phyloP scores from a whole-genome alignment of 2,797 vertebrate species.

The Heterohyrax brucei region DNA sequence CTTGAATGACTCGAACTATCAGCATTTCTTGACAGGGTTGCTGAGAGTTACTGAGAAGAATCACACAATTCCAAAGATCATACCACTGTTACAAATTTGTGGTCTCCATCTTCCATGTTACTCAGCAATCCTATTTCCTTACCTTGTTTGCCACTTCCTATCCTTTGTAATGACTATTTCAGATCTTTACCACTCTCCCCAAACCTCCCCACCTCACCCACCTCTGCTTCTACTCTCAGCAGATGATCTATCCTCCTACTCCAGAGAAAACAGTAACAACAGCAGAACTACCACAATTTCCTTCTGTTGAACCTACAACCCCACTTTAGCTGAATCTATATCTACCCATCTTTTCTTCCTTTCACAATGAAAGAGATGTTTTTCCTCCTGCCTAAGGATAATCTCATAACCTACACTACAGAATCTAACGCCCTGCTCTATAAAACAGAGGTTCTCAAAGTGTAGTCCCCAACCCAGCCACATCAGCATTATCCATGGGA shows the following conservation, averaged over 20 bases:
- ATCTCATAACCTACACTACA: neutral
- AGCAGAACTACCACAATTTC: constrained; percentile 50
- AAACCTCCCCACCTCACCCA: neutral
- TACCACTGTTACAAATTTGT: neutral
- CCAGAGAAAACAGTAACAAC: constrained; percentile 47
- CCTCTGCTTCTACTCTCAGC: constrained; percentile 48
- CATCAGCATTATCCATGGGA: neutral
- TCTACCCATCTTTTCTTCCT: constrained; percentile 33
- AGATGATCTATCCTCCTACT: constrained; percentile 38
- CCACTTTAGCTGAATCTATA: neutral
- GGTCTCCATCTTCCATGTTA: constrained; percentile 36
- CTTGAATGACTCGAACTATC: constrained; percentile 69
- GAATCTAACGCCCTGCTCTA: neutral
- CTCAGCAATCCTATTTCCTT: constrained; percentile 44
- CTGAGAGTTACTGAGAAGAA: constrained; percentile 39
- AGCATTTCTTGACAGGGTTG: constrained; percentile 52
- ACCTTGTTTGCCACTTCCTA: neutral
- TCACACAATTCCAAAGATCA: neutral
- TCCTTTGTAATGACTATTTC: neutral
- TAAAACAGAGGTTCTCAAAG: constrained; percentile 25
- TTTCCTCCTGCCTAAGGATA: constrained; percentile 27
- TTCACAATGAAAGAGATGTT: constrained; percentile 4
- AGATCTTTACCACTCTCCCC: neutral
- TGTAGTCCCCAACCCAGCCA: neutral
- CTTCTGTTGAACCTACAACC: constrained; percentile 50